These are phyloP conservation scores for Toxotes lorentzi DNA, from an alignment of 2,797 vertebrate genomes.

Conservation along the genomic window DNA sequence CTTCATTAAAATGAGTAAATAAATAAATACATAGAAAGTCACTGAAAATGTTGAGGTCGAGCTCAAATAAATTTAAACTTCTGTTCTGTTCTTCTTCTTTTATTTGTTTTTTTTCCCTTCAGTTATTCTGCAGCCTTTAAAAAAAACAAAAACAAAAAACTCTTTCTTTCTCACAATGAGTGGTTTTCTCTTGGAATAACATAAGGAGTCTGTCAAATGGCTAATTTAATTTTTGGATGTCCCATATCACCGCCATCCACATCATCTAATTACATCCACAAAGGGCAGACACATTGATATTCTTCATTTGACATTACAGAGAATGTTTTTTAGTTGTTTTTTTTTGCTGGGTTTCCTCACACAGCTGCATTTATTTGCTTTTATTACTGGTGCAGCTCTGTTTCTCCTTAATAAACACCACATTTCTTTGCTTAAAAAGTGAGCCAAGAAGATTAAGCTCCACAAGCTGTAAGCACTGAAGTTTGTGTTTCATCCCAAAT, in stretches of 20 bases:
- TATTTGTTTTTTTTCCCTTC: too few species aligned
- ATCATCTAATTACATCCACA: not conserved
- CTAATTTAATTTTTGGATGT: not conserved
- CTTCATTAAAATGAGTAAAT: not conserved
- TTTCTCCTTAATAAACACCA: not conserved
- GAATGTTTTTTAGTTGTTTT: too few species aligned
- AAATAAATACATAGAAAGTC: not conserved
- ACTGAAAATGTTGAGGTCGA: too few species aligned
- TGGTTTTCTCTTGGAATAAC: not conserved
- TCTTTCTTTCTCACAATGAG: too few species aligned
- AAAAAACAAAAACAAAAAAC: not conserved
- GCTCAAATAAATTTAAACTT: not conserved
- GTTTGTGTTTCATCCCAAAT: slow-evolving; percentile 12
- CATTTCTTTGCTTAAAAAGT: not conserved
- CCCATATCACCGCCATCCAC: not conserved
- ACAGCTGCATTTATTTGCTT: not conserved
- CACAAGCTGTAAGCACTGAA: not conserved
- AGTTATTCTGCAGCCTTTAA: not conserved
- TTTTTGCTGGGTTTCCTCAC: not conserved
- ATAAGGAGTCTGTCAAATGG: not conserved
- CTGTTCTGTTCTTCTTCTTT: too few species aligned
- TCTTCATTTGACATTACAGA: not conserved
- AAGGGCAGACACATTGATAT: not conserved
- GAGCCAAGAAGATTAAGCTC: not conserved
- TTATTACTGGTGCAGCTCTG: not conserved